phyloP scores from a whole-genome alignment of 2,888 invertebrate genomes.

The Rhagium mordax region DNA sequence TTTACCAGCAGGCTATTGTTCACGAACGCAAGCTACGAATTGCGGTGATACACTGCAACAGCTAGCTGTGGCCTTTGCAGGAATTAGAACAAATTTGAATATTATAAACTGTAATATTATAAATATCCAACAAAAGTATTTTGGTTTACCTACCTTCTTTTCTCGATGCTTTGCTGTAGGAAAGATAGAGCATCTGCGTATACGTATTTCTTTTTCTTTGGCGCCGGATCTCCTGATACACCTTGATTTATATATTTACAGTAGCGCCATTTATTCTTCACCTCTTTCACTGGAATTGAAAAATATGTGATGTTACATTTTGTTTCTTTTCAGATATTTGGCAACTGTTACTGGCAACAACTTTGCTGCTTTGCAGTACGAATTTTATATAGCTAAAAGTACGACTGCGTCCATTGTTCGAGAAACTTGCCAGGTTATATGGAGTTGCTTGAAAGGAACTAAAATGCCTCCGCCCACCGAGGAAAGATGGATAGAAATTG shows the following conservation, averaged over 20 bases:
- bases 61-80: too few relatives aligned
- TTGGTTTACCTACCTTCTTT: too few relatives aligned
- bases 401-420: slow-evolving; percentile 43
- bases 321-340: too few relatives aligned
- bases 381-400: slow-evolving; percentile 38
- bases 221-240: slow-evolving; percentile 17
- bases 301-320: too few relatives aligned
- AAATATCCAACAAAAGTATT: too few relatives aligned
- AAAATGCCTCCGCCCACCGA: slow-evolving; percentile 44
- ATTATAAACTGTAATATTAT: too few relatives aligned
- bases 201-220: slow-evolving; percentile 39
- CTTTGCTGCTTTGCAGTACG: slow-evolving; percentile 41
- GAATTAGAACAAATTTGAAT: too few relatives aligned
- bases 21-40: too few relatives aligned
- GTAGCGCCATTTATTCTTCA: slow-evolving; percentile 49
- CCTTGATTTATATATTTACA: slow-evolving; percentile 42
- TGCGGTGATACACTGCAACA: too few relatives aligned
- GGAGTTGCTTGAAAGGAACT: slow-evolving; percentile 37
- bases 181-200: slow-evolving; percentile 47
- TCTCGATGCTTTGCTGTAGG: slow-evolving; percentile 30
- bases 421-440: slow-evolving; percentile 44
- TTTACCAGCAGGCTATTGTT: too few relatives aligned
- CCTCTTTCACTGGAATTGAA: slow-evolving; percentile 40
- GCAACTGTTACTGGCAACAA: too few relatives aligned
- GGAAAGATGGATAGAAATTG: slow-evolving; percentile 40